Evolutionary conservation across 2,797 vertebrate species (phyloP).

Genomic region (Leptoclinus maculatus): DNA sequence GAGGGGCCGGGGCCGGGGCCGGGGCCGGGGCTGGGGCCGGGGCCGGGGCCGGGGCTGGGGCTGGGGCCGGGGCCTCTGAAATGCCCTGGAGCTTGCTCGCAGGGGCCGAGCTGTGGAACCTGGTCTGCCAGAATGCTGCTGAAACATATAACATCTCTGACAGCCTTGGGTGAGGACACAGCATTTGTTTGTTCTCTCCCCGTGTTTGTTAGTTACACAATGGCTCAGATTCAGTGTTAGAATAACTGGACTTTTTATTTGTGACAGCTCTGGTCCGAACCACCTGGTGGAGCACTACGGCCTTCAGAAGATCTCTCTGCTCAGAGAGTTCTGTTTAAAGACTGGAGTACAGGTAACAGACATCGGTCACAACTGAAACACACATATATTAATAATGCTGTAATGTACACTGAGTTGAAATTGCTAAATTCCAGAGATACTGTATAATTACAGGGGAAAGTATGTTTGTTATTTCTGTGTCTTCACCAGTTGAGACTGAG

Average conservation of each 20-base stretch:
- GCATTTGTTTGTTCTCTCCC: constrained; percentile 15
- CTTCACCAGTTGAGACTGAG: constrained; percentile 82
- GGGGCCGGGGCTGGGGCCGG: constrained; percentile 68
- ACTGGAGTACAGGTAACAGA: constrained; percentile 86
- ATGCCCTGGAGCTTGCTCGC: constrained; percentile 75
- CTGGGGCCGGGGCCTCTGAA: constrained; percentile 53
- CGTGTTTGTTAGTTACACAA: constrained; percentile 9
- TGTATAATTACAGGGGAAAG: neutral
- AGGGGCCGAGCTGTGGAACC: constrained; percentile 85
- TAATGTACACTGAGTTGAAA: neutral
- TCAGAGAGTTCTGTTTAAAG: constrained; percentile 88
- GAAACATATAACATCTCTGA: constrained; percentile 83
- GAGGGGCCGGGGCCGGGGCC: constrained; percentile 37
- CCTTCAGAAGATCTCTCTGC: constrained; percentile 86
- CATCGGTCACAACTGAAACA: neutral
- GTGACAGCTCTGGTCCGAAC: constrained; percentile 79
- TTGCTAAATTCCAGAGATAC: neutral
- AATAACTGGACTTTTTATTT: constrained; percentile 25
- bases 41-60: no score
- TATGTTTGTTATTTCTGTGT: constrained; percentile 36
- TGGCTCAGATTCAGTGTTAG: neutral
- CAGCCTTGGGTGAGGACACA: constrained; percentile 75
- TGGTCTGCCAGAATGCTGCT: constrained; percentile 82
- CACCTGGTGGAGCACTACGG: constrained; percentile 84
- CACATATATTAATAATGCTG: neutral